phyloP scores from a whole-genome alignment of 92 coral and sea anemone genomes.

The Epizoanthus stellaris region DNA sequence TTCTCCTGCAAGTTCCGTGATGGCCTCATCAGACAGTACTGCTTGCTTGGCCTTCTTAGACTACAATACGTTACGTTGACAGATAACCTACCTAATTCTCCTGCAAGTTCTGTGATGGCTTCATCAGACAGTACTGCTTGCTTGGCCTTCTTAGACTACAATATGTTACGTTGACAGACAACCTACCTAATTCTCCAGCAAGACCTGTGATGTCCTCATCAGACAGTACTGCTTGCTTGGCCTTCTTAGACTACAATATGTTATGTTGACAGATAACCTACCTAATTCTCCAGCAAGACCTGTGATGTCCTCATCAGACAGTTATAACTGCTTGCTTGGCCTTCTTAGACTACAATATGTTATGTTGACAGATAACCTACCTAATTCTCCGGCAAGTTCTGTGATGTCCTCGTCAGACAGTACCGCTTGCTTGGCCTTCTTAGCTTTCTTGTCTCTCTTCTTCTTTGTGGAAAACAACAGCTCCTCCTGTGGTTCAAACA shows the following conservation, averaged over 20 bases:
- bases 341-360: constrained; percentile 38
- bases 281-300: constrained; percentile 78
- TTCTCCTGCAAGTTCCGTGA: constrained; percentile 81
- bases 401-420: constrained; percentile 84
- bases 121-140: constrained; percentile 79
- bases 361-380: background rate
- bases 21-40: constrained; percentile 77
- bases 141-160: constrained; percentile 54
- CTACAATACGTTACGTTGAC: background rate
- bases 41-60: constrained; percentile 77
- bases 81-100: no score
- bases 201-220: constrained; percentile 88
- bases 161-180: background rate
- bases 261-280: background rate
- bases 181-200: constrained; percentile 68
- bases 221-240: constrained; percentile 66
- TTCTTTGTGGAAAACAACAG: constrained; percentile 82
- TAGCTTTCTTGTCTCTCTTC: constrained; percentile 88
- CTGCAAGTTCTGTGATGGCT: constrained; percentile 83
- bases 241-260: constrained; percentile 56
- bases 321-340: constrained; percentile 67
- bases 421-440: constrained; percentile 75
- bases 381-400: constrained; percentile 80
- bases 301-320: constrained; percentile 81
- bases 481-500: constrained; percentile 74